phyloP scores from a whole-genome alignment of 2,113 vertebrate genomes.

The Micronycteris hirsuta region DNA sequence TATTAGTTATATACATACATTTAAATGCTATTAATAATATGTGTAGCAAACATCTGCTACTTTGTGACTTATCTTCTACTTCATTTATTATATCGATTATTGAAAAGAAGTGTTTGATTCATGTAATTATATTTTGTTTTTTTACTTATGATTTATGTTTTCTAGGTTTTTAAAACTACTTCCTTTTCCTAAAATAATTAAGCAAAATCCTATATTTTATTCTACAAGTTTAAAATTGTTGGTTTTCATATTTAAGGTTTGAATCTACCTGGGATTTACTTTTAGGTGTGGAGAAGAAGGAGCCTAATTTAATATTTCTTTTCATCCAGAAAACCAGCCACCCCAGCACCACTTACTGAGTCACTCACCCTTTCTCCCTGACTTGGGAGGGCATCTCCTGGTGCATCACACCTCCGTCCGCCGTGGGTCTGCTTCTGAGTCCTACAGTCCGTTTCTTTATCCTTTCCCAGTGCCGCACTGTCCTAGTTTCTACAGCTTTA shows the following conservation, averaged over 20 bases:
- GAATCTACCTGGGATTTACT: not conserved
- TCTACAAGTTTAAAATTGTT: not conserved
- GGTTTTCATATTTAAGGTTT: not conserved
- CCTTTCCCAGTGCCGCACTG: not conserved
- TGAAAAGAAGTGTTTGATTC: not conserved
- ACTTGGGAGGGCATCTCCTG: not conserved
- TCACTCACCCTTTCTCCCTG: not conserved
- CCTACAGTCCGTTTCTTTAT: not conserved
- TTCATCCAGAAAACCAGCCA: not conserved
- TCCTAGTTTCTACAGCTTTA: not conserved
- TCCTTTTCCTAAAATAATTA: not conserved
- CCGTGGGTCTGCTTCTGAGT: not conserved
- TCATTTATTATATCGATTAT: not conserved
- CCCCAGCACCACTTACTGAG: not conserved
- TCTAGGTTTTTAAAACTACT: not conserved
- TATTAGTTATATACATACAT: not conserved
- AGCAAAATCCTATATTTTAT: not conserved
- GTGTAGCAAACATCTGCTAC: not conserved
- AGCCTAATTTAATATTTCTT: not conserved
- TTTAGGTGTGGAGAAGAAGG: not conserved
- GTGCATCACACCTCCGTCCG: not conserved
- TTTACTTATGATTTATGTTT: not conserved
- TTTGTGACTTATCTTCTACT: not conserved
- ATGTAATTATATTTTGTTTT: not conserved
- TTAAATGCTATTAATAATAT: not conserved